A percentile compares a stretch with the other conserved stretches of the same genome.
Evolutionary conservation across 2,888 invertebrate genomes (phyloP).

Genomic region (Schrankia costaestrigalis): DNA sequence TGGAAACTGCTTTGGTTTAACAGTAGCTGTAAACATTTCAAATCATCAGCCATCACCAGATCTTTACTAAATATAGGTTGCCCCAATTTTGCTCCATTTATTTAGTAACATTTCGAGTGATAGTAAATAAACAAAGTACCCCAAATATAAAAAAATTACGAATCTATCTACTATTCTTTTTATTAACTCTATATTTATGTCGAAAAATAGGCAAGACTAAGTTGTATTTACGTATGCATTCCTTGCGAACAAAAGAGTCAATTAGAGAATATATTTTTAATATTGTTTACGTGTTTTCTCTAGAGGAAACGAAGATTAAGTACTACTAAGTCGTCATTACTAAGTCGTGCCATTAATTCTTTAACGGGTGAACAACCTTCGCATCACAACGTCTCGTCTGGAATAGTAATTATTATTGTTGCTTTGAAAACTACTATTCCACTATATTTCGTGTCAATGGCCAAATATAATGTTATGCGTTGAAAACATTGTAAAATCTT

Average conservation of each 20-base stretch:
- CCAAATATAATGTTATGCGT: conserved; percentile 29
- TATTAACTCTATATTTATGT: no score
- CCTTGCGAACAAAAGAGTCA: conserved; percentile 11
- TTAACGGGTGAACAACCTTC: conserved; percentile 68
- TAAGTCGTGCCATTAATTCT: conserved; percentile 65
- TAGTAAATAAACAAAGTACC: no score
- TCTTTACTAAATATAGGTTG: no score
- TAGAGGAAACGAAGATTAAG: conserved; percentile 56
- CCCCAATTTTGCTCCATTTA: no score
- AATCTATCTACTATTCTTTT: no score
- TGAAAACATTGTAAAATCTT: conserved; percentile 11
- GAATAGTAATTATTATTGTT: conserved; percentile 71
- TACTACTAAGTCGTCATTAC: conserved; percentile 56
- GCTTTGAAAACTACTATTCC: conserved; percentile 46
- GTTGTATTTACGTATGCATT: neutral
- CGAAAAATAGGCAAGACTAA: neutral
- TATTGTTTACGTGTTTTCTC: conserved; percentile 45
- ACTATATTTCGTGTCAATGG: conserved; percentile 42
- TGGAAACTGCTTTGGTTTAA: no score
- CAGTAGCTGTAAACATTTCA: no score
- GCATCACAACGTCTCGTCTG: conserved; percentile 59
- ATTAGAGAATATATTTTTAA: conserved; percentile 31
- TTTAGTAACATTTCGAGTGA: no score
- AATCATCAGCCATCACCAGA: no score
- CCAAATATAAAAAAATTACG: no score